Conservation (phyloP, 2,888 invertebrate species). For the Temnothorax ravouxi region DNA sequence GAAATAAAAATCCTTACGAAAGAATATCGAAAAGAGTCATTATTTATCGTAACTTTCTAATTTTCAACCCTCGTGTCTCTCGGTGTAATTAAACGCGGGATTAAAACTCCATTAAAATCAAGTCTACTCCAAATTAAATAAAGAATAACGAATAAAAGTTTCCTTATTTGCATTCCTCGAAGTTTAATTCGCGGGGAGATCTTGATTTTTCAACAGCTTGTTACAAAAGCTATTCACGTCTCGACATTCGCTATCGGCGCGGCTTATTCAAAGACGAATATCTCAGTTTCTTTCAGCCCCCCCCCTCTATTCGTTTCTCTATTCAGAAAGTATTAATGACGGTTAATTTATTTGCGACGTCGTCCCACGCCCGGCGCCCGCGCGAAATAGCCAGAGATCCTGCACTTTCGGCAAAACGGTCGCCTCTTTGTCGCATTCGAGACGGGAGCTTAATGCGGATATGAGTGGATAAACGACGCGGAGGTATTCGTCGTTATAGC, state of each 20-base stretch:
- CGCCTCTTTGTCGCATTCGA: constrained; percentile 52
- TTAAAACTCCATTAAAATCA: constrained; percentile 16
- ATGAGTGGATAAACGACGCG: constrained; percentile 64
- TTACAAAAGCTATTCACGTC: constrained; percentile 22
- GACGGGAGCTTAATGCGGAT: constrained; percentile 64
- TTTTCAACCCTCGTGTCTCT: not conserved
- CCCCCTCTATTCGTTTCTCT: not conserved
- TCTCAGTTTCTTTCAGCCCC: not conserved
- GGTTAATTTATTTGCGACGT: constrained; percentile 7
- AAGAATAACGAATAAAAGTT: not conserved
- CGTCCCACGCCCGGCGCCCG: not conserved
- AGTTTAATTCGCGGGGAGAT: not conserved
- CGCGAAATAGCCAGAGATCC: constrained; percentile 39
- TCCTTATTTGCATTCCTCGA: constrained; percentile 12
- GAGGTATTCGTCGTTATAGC: constrained; percentile 73
- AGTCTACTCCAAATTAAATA: constrained; percentile 12
- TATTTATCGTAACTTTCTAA: not conserved
- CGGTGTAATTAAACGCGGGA: not conserved
- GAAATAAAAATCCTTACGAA: not conserved
- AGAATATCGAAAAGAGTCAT: not conserved
- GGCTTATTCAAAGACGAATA: not conserved
- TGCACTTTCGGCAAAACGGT: constrained; percentile 63
- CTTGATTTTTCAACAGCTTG: constrained; percentile 14
- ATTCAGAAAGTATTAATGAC: constrained; percentile 3
- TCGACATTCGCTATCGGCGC: not conserved